Percentiles rank a stretch among this genome's conserved stretches.
phyloP scores from a whole-genome alignment of 2,888 invertebrate species.

The Mimachlamys varia region DNA sequence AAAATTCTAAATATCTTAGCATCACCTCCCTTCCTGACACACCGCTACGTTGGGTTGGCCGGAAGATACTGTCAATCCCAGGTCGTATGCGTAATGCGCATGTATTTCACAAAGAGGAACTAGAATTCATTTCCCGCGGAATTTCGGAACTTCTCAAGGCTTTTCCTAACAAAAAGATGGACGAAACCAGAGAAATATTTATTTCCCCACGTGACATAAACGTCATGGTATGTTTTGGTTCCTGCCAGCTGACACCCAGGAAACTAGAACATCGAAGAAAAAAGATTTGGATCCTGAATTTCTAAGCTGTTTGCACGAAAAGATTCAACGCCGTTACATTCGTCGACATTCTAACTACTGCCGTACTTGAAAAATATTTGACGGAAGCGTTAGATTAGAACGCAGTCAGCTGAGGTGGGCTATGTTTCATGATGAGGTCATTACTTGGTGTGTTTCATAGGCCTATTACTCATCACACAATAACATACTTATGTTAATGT shows the following conservation, averaged over 20 bases:
- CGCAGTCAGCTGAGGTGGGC: background rate
- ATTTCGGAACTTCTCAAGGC: slow-evolving; percentile 36
- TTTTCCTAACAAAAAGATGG: background rate
- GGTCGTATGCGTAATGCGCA: background rate
- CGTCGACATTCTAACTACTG: background rate
- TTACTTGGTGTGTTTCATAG: background rate
- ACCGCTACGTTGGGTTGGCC: background rate
- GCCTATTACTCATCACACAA: slow-evolving; percentile 10
- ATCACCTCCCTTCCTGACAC: slow-evolving; percentile 32
- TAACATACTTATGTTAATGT: slow-evolving; percentile 33
- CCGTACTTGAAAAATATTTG: background rate
- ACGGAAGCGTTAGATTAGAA: background rate
- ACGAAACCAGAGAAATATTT: background rate
- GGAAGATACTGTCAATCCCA: background rate
- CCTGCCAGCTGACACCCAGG: slow-evolving; percentile 60
- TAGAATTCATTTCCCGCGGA: slow-evolving; percentile 46
- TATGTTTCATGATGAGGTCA: slow-evolving; percentile 17
- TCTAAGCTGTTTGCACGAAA: background rate
- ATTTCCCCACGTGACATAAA: slow-evolving; percentile 40
- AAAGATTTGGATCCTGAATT: background rate
- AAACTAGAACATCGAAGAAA: slow-evolving; percentile 44
- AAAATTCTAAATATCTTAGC: background rate
- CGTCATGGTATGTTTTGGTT: slow-evolving; percentile 73
- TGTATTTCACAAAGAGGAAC: slow-evolving; percentile 6
- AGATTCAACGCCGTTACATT: background rate